Percentiles rank a stretch among this genome's conserved stretches.
phyloP scores from a whole-genome alignment of 2,888 invertebrate species.

The Drosophila recens region DNA sequence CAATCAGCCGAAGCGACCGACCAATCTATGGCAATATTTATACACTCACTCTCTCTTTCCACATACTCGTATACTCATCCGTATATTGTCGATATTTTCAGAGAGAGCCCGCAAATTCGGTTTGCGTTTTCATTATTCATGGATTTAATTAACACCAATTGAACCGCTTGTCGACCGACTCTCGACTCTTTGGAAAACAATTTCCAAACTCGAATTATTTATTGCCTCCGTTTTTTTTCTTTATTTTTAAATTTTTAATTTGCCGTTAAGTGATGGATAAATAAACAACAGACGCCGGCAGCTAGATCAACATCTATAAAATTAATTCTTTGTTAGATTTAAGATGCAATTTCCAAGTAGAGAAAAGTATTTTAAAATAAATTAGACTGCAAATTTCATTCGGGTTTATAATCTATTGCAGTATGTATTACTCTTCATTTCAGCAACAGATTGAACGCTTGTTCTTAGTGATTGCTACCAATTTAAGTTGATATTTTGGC shows the following conservation, averaged over 20 bases:
- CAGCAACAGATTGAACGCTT: neutral
- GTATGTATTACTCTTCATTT: neutral
- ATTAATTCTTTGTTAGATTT: slow-evolving; percentile 26
- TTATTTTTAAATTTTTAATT: slow-evolving; percentile 62
- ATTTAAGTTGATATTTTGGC: slow-evolving; percentile 23
- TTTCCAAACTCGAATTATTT: slow-evolving; percentile 70
- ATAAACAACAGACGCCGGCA: slow-evolving; percentile 37
- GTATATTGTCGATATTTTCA: slow-evolving; percentile 7
- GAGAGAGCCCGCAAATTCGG: slow-evolving; percentile 60
- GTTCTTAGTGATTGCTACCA: slow-evolving; percentile 15
- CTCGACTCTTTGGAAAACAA: slow-evolving; percentile 70
- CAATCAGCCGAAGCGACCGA: slow-evolving; percentile 54
- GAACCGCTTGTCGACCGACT: slow-evolving; percentile 83
- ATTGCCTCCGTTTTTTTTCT: slow-evolving; percentile 47
- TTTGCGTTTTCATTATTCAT: slow-evolving; percentile 79
- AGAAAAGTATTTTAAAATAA: neutral
- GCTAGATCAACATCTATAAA: slow-evolving; percentile 6
- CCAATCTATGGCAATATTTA: slow-evolving; percentile 60
- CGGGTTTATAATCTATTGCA: neutral
- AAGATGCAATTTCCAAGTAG: slow-evolving; percentile 7
- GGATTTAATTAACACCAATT: slow-evolving; percentile 86
- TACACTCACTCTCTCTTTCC: slow-evolving; percentile 13
- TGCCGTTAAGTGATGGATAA: slow-evolving; percentile 67
- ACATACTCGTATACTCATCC: slow-evolving; percentile 1
- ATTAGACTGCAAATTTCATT: neutral